A percentile compares a stretch with the other conserved stretches of the same genome.
These are phyloP conservation scores for Paradisaea rubra DNA, from an alignment of 2,113 vertebrate genomes.

Conservation along the genomic window DNA sequence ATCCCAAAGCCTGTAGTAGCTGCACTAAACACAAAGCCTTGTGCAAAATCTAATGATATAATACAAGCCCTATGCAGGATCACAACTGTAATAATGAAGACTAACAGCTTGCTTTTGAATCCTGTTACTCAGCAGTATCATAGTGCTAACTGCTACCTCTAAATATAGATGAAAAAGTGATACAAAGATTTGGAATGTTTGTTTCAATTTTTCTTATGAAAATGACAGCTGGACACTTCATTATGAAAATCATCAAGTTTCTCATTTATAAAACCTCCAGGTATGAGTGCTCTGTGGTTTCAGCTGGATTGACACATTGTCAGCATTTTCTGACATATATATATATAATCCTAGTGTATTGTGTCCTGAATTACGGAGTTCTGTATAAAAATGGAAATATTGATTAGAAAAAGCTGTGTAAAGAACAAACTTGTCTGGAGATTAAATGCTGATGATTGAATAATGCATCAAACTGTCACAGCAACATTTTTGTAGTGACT, in stretches of 20 bases:
- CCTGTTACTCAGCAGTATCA: not conserved
- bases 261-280: not conserved
- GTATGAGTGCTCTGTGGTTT: not conserved
- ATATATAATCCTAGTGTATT: not conserved
- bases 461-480: not conserved
- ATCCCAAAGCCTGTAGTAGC: not conserved
- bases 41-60: not conserved
- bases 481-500: not conserved
- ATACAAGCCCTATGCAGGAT: not conserved
- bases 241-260: not conserved
- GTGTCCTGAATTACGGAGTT: not conserved
- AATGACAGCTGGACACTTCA: not conserved
- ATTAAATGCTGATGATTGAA: not conserved
- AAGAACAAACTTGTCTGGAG: slow-evolving; percentile 5
- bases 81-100: not conserved
- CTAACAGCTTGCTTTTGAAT: not conserved
- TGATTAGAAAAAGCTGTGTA: not conserved
- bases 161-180: not conserved
- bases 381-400: not conserved
- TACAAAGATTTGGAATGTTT: not conserved
- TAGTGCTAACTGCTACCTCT: not conserved
- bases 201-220: not conserved
- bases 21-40: not conserved
- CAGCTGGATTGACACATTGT: not conserved
- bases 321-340: not conserved